Base-by-base conservation (phyloP, 2,797 vertebrate genomes). In the Chelidonichthys spinosus region DNA sequence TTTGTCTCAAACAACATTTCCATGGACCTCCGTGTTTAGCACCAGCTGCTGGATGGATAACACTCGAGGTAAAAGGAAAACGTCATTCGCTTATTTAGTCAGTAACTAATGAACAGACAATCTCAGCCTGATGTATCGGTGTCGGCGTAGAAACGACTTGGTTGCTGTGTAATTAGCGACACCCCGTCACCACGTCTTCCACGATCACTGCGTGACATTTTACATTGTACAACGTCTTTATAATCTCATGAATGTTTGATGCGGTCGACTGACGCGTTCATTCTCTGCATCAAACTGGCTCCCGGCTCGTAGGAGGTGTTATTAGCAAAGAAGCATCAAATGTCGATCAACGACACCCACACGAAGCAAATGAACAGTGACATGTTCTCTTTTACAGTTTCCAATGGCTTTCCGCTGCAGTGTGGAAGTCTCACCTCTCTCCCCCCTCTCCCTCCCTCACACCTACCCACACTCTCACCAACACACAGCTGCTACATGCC, bases 251-350 rank as follows among this genome's bases (percentile, higher is more conserved):
- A 69, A 46, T 50, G 76, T 67, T 25, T 33, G 37, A 79, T n/a
- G 58, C 62, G 1, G 36, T 43, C 47, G 25, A 72, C 63, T 52
- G 74, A 72, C 71, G 25, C 15, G 17, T 69, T 79, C 40, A 25
- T 63, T 65, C 47, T 81, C 63, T 42, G 53, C 9, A 8, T 78
- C 36, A 32, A 68, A 18, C 13, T 6, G 50, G n/a, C 79, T 49
- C 17, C 2, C 1, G 71, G 63, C 69, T 63, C 2, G 68, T 74
- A 13, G 80, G 84, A 83, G 82, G 81, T 52, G 67, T 63, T 80
- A 69, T 79, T 68, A 83, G 59, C 67, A 58, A 62, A 68, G 70
- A 67, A 67, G 69, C 78, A 90, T 84, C 85, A 82, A 50, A 78
- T 43, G 78, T 74, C 80, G 61, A 43, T 50, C 69, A 47, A 50